Evolutionary conservation across 2,113 vertebrate genomes (phyloP).

Genomic region (Dermatemys mawii): DNA sequence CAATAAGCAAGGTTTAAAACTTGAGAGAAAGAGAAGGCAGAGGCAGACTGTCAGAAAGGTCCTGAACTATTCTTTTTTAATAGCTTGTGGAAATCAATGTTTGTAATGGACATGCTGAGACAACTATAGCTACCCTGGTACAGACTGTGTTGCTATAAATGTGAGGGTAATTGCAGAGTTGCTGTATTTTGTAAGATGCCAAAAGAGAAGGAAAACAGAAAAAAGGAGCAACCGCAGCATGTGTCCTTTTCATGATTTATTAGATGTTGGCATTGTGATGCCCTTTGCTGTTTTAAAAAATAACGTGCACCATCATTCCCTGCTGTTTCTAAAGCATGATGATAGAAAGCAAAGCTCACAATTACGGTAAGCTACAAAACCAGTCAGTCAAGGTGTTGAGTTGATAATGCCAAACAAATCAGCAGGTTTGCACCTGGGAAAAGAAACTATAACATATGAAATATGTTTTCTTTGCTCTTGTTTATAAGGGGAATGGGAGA

Average conservation of each 20-base stretch:
- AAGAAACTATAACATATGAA: constrained; percentile 47
- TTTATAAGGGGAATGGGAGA: constrained; percentile 14
- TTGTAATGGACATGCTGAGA: not conserved
- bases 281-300: constrained; percentile 50
- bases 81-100: not conserved
- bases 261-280: constrained; percentile 11
- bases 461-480: constrained; percentile 46
- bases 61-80: not conserved
- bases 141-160: not conserved
- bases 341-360: not conserved
- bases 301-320: constrained; percentile 16
- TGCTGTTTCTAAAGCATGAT: constrained; percentile 53
- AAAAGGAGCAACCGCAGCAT: not conserved
- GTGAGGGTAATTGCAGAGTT: not conserved
- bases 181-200: constrained; percentile 40
- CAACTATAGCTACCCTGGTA: not conserved
- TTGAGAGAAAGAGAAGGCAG: not conserved
- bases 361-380: constrained; percentile 11
- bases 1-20: not conserved
- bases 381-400: constrained; percentile 1
- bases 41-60: not conserved
- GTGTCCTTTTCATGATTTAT: constrained; percentile 36
- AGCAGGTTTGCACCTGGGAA: constrained; percentile 21
- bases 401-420: constrained; percentile 51
- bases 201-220: not conserved